Percentiles rank a stretch among this genome's conserved stretches.
Conservation (phyloP, 1,140 invertebrate genomes). For the Bombus consobrinus region DNA sequence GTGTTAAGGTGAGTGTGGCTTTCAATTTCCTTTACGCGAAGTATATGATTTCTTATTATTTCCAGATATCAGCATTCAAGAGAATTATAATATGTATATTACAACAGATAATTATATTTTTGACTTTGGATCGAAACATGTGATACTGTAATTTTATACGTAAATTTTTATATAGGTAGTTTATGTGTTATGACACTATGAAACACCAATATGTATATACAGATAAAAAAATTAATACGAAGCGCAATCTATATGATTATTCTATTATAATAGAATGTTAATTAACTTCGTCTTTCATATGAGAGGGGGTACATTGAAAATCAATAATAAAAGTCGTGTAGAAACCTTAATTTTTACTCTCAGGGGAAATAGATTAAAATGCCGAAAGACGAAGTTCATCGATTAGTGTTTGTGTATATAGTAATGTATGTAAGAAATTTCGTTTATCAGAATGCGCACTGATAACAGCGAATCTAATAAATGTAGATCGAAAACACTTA, state of each 20-base stretch:
- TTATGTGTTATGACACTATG: background rate
- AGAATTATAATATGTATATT: background rate
- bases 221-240: background rate
- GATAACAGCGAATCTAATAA: conserved; percentile 10
- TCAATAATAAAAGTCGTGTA: background rate
- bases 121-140: background rate
- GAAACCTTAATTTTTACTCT: too few species aligned
- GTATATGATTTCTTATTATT: background rate
- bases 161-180: background rate
- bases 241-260: background rate
- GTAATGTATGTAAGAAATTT: conserved; percentile 10
- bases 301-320: background rate
- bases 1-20: background rate
- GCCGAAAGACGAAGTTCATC: conserved; percentile 4
- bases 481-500: background rate
- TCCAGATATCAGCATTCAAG: too few species aligned
- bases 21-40: background rate
- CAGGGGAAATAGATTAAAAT: background rate
- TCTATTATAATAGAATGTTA: conserved; percentile 9
- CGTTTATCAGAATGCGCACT: background rate
- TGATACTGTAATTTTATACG: background rate
- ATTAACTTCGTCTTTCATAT: conserved; percentile 5
- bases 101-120: background rate
- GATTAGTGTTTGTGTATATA: conserved; percentile 14
- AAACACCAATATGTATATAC: conserved; percentile 10